Evolutionary conservation across 92 coral and sea anemone species (phyloP).

Genomic region (Umimayanthus kanabou): DNA sequence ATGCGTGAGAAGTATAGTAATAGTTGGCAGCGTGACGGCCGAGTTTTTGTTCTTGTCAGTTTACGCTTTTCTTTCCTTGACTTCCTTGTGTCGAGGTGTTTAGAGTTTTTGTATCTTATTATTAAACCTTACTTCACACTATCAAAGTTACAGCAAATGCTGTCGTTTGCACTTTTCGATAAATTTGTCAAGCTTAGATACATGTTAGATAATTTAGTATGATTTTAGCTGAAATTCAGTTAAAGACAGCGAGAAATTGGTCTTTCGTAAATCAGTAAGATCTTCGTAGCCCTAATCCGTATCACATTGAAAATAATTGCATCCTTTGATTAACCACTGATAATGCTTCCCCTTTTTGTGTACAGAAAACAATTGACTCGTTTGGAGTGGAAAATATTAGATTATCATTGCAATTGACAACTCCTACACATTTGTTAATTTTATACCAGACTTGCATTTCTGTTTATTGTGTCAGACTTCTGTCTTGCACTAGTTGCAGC

Average conservation of each 20-base stretch:
- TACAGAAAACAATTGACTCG: background rate
- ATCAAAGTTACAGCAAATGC: background rate
- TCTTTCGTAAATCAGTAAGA: too few species aligned
- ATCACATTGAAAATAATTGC: background rate
- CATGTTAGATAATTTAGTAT: background rate
- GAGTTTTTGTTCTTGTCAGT: background rate
- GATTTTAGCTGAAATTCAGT: background rate
- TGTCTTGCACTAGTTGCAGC: too few species aligned
- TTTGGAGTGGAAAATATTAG: background rate
- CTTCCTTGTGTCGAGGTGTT: background rate
- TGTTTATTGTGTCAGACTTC: too few species aligned
- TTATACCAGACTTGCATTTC: background rate
- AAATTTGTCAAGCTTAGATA: background rate
- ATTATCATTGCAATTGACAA: background rate
- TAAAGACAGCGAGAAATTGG: background rate
- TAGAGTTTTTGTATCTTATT: background rate
- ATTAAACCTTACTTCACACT: background rate
- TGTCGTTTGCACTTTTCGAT: background rate
- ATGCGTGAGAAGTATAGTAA: background rate
- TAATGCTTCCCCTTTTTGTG: background rate
- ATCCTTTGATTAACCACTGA: background rate
- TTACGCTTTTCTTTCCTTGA: background rate
- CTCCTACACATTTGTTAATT: background rate
- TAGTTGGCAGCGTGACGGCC: background rate
- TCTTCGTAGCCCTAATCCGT: background rate